These are phyloP conservation scores for Perizoma flavofasciatum DNA, from an alignment of 2,888 invertebrate genomes.

Conservation along the genomic window DNA sequence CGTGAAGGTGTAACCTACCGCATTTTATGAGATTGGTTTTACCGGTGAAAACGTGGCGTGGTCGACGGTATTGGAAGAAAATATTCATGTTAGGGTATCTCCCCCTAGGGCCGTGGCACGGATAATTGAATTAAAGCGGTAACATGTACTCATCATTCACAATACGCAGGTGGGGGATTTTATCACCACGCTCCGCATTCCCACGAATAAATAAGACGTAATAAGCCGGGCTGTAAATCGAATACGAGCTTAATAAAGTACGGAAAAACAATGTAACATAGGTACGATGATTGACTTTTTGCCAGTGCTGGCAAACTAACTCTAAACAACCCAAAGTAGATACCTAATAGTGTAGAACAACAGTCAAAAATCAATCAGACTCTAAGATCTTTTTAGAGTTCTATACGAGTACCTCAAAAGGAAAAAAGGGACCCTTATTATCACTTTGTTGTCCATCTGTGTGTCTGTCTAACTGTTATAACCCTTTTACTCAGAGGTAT, in stretches of 20 bases:
- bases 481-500: no score
- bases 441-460: no score
- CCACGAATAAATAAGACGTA: constrained; percentile 43
- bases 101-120: constrained; percentile 41
- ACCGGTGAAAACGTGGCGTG: constrained; percentile 47
- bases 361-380: no score
- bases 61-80: constrained; percentile 45
- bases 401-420: no score
- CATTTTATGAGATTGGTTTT: constrained; percentile 48
- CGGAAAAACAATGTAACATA: constrained; percentile 13
- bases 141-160: constrained; percentile 62
- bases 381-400: no score
- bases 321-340: constrained; percentile 1
- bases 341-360: no score
- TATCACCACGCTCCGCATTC: constrained; percentile 37
- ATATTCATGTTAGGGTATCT: constrained; percentile 41
- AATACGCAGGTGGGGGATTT: constrained; percentile 53
- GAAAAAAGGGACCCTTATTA: no score
- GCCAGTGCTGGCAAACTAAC: not conserved
- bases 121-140: constrained; percentile 64
- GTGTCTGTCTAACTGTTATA: no score
- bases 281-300: constrained; percentile 18
- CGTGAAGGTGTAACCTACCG: constrained; percentile 30
- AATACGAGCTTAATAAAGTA: constrained; percentile 26
- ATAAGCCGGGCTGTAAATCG: constrained; percentile 32